Percentiles rank a stretch among this genome's conserved stretches.
phyloP scores from a whole-genome alignment of 1,140 invertebrate genomes.

The Musca vetustissima region DNA sequence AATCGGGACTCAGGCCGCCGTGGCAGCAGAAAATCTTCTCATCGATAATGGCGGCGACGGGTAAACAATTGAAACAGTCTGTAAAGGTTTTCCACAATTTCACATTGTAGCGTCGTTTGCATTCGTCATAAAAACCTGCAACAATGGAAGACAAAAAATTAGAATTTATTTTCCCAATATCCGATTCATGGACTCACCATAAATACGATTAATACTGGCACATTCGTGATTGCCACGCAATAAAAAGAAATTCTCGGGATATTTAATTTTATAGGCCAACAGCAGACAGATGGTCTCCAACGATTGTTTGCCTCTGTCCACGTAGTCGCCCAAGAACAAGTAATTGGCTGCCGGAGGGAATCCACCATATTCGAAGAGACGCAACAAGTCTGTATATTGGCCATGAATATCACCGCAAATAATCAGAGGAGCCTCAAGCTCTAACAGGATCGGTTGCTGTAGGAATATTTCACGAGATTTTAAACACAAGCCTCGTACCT shows the following conservation, averaged over 20 bases:
- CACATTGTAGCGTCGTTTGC: conserved; percentile 80
- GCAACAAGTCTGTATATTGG: conserved; percentile 88
- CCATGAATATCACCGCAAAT: conserved; percentile 99
- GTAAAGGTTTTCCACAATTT: conserved; percentile 89
- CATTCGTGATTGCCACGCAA: conserved; percentile 86
- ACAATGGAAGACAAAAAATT: conserved; percentile 20
- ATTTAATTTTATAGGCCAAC: conserved; percentile 94
- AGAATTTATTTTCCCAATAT: neutral
- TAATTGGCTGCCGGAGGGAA: conserved; percentile 97
- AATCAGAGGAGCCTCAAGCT: conserved; percentile 98
- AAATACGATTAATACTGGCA: conserved; percentile 84
- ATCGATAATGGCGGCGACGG: conserved; percentile 83
- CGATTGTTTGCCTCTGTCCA: conserved; percentile 86
- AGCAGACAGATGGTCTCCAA: conserved; percentile 85
- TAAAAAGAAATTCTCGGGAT: conserved; percentile 92
- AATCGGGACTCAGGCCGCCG: conserved; percentile 79
- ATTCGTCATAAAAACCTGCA: conserved; percentile 77
- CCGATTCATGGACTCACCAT: conserved; percentile 57
- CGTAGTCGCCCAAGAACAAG: conserved; percentile 92
- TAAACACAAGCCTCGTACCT: conserved; percentile 91
- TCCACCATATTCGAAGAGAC: conserved; percentile 95
- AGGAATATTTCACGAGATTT: conserved; percentile 98
- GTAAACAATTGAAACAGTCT: conserved; percentile 87
- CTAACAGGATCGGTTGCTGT: conserved; percentile 96
- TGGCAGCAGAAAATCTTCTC: conserved; percentile 90